Evolutionary conservation across 2,113 vertebrate species (phyloP).

Genomic region (Halichoeres trimaculatus): DNA sequence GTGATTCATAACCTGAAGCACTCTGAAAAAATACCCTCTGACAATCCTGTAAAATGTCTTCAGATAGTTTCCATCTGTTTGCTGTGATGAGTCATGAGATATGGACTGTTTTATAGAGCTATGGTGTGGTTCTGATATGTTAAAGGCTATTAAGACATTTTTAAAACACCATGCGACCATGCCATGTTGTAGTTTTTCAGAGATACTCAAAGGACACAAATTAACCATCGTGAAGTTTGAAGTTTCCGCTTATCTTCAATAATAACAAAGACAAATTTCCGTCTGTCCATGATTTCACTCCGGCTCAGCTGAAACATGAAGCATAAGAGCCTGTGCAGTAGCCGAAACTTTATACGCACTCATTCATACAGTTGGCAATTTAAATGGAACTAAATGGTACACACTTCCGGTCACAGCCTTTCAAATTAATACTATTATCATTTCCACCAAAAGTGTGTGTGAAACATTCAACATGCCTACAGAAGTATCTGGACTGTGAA

Average conservation of each 20-base stretch:
- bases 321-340: conserved; percentile 6
- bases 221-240: not conserved
- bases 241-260: not conserved
- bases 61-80: not conserved
- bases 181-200: not conserved
- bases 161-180: not conserved
- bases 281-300: conserved; percentile 16
- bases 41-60: not conserved
- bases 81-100: not conserved
- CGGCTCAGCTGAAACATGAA: conserved; percentile 40
- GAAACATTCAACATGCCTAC: too few species aligned
- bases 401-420: conserved; percentile 1
- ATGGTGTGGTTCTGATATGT: too few species aligned
- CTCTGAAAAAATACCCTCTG: not conserved
- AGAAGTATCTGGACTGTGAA: too few species aligned
- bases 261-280: not conserved
- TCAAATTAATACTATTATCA: conserved; percentile 54
- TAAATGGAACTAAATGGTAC: rapidly evolving
- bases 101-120: not conserved
- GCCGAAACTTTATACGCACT: conserved; percentile 66
- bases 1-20: conserved; percentile 13
- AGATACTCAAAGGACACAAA: not conserved
- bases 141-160: too few species aligned
- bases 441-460: too few species aligned
- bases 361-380: conserved; percentile 3